These are phyloP conservation scores for Nebria brevicollis DNA, from an alignment of 2,888 invertebrate genomes.

Conservation along the genomic window DNA sequence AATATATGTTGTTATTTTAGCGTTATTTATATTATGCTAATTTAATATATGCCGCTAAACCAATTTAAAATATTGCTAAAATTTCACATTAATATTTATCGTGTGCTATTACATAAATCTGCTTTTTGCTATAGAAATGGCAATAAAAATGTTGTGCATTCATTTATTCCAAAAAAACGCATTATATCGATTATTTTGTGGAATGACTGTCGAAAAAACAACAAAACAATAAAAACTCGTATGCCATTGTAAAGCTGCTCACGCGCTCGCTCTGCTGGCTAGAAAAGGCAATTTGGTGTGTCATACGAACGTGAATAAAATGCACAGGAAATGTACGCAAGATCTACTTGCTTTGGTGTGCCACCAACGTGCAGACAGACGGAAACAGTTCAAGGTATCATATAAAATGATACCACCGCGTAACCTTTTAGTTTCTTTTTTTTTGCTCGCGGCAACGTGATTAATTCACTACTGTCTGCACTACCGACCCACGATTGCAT, in stretches of 20 bases:
- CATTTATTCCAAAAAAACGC: not conserved
- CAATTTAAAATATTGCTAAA: too few relatives aligned
- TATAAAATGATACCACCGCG: not conserved
- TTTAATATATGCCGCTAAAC: too few relatives aligned
- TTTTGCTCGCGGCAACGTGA: not conserved
- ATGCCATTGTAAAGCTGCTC: constrained; percentile 41
- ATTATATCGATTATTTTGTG: constrained; percentile 27
- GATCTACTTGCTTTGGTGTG: not conserved
- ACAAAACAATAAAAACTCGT: constrained; percentile 41
- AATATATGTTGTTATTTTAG: too few relatives aligned
- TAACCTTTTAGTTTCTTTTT: not conserved
- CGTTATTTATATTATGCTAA: too few relatives aligned
- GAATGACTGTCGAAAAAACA: constrained; percentile 10
- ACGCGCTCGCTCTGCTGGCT: constrained; percentile 38
- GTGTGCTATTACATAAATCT: not conserved
- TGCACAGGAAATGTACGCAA: constrained; percentile 17
- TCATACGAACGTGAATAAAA: constrained; percentile 43
- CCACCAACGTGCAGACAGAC: not conserved
- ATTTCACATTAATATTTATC: too few relatives aligned
- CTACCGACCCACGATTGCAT: too few relatives aligned
- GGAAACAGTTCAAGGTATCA: not conserved
- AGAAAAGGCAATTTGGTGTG: constrained; percentile 43
- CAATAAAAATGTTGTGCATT: too few relatives aligned
- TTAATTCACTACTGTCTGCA: not conserved
- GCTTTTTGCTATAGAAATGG: not conserved